Evolutionary conservation across 2,888 invertebrate genomes (phyloP).

Genomic region (Hemaris fuciformis): DNA sequence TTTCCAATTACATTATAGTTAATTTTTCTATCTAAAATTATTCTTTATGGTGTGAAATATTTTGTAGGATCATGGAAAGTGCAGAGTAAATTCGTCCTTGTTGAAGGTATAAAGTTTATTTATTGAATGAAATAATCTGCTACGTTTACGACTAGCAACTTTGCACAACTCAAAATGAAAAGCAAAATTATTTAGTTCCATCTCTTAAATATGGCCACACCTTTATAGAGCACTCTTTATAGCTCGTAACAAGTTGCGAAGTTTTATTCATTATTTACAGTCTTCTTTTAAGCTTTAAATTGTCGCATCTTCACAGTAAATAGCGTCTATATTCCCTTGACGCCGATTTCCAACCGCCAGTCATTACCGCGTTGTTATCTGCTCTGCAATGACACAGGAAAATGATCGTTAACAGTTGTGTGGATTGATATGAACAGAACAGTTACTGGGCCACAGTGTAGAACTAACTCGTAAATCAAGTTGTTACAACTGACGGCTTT

Average conservation of each 20-base stretch:
- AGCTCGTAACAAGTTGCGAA: neutral
- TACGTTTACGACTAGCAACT: too few relatives aligned
- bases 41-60: too few relatives aligned
- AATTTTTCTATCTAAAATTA: too few relatives aligned
- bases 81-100: too few relatives aligned
- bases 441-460: neutral
- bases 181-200: too few relatives aligned
- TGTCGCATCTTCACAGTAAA: neutral
- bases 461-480: neutral
- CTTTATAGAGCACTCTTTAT: too few relatives aligned
- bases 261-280: neutral
- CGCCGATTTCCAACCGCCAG: neutral
- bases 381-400: conserved; percentile 17
- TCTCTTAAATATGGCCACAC: too few relatives aligned
- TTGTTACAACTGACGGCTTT: neutral
- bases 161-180: too few relatives aligned
- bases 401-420: conserved; percentile 16
- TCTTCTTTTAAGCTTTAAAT: neutral
- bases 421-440: conserved; percentile 1
- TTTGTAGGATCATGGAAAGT: too few relatives aligned
- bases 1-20: too few relatives aligned
- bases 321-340: neutral
- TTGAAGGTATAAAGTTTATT: too few relatives aligned
- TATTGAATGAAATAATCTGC: too few relatives aligned
- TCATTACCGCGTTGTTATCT: conserved; percentile 4